Conservation (phyloP, 2,888 invertebrate genomes). For the Ormyrus nitidulus region DNA sequence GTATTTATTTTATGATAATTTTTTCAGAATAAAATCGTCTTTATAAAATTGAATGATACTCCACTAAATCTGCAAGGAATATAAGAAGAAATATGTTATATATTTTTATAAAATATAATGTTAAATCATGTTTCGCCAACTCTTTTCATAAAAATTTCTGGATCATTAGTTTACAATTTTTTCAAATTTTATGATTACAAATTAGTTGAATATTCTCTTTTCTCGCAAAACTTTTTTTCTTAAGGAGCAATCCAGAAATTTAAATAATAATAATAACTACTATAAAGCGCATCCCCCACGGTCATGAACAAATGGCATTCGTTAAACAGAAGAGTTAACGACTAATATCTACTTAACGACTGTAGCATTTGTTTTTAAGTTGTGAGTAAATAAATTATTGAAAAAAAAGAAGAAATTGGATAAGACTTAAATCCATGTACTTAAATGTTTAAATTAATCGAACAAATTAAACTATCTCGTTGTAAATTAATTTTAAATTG, state of each 20-base stretch:
- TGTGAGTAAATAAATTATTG: conserved; percentile 44
- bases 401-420: conserved; percentile 50
- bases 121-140: conserved; percentile 8
- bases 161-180: background rate
- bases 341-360: conserved; percentile 30
- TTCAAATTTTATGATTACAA: background rate
- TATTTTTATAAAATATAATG: background rate
- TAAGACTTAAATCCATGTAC: background rate
- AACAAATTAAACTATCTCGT: conserved; percentile 1
- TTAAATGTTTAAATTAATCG: conserved; percentile 53
- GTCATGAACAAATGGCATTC: conserved; percentile 44
- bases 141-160: conserved; percentile 24
- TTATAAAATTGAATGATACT: background rate
- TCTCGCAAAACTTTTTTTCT: no score
- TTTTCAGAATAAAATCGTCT: background rate
- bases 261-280: conserved; percentile 3
- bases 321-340: conserved; percentile 17
- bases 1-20: background rate
- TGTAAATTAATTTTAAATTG: background rate
- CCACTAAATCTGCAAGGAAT: background rate
- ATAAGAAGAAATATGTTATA: background rate
- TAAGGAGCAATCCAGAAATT: conserved; percentile 22
- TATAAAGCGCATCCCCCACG: conserved; percentile 43
- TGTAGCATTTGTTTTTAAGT: conserved; percentile 12
- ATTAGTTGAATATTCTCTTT: no score